phyloP scores from a whole-genome alignment of 1,140 invertebrate species.

The Aphaenogaster ashmeadi region DNA sequence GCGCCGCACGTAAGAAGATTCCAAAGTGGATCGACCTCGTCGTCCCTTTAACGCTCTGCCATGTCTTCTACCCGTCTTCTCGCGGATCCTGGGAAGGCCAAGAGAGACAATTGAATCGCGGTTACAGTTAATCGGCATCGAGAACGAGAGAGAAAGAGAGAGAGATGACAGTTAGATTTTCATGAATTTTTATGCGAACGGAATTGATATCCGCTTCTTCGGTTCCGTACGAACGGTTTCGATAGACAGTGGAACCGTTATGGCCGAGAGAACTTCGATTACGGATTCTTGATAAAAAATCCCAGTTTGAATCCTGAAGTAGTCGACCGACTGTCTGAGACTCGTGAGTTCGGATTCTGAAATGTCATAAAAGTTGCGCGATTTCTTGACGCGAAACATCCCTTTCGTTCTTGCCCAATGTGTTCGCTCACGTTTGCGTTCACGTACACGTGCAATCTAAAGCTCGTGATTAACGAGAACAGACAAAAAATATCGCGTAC shows the following conservation, averaged over 20 bases:
- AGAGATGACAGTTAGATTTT: neutral
- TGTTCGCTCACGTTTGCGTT: neutral
- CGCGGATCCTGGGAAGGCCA: neutral
- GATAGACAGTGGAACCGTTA: neutral
- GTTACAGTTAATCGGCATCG: conserved; percentile 14
- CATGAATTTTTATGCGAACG: neutral
- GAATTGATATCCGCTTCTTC: neutral
- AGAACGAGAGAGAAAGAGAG: neutral
- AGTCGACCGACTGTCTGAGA: neutral
- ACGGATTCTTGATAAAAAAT: conserved; percentile 7
- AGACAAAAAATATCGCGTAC: neutral
- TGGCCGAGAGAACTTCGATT: neutral
- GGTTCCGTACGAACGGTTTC: neutral
- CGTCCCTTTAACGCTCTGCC: neutral
- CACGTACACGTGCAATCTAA: neutral
- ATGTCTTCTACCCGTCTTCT: neutral
- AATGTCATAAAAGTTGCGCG: neutral
- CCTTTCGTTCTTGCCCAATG: neutral
- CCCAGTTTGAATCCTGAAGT: neutral
- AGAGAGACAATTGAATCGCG: conserved; percentile 15
- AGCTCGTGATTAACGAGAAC: neutral
- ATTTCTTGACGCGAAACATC: neutral
- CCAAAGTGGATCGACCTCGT: conserved; percentile 66
- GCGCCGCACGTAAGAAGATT: conserved; percentile 60
- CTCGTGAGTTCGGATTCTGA: neutral